Conservation (phyloP, 2,888 invertebrate species). For the Tetramorium bicarinatum region DNA sequence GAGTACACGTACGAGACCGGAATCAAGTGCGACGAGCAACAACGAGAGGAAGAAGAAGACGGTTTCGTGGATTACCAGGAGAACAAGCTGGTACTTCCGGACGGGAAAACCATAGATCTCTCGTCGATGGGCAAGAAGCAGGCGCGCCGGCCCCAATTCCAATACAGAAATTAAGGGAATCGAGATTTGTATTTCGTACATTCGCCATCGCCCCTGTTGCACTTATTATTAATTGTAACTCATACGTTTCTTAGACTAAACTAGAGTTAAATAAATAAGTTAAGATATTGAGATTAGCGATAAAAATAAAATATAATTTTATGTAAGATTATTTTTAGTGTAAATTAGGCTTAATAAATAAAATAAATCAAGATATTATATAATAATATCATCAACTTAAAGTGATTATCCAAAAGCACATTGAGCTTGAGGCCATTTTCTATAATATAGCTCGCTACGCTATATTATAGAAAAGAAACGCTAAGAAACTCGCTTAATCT, state of each 20-base stretch:
- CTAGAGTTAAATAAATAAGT: constrained; percentile 32
- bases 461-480: too few species aligned
- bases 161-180: constrained; percentile 86
- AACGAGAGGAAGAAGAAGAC: constrained; percentile 85
- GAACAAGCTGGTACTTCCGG: constrained; percentile 91
- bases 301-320: constrained; percentile 18
- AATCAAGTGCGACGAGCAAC: constrained; percentile 87
- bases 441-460: not conserved
- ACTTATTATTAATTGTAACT: constrained; percentile 20
- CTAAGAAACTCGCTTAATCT: constrained; percentile 1
- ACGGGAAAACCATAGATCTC: constrained; percentile 91
- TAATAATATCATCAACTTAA: constrained; percentile 1
- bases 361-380: constrained; percentile 16
- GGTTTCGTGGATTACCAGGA: constrained; percentile 92
- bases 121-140: constrained; percentile 90
- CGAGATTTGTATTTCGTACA: not conserved
- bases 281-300: constrained; percentile 26
- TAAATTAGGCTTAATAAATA: constrained; percentile 48
- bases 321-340: constrained; percentile 37
- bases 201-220: constrained; percentile 29
- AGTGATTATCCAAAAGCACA: not conserved
- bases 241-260: constrained; percentile 23
- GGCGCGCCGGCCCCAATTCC: constrained; percentile 89
- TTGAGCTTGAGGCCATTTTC: not conserved
- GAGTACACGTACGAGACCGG: constrained; percentile 95